A percentile compares a stretch with the other conserved stretches of the same genome.
Conservation (phyloP, 2,888 invertebrate species). For the Microctonus aethiopoides region DNA sequence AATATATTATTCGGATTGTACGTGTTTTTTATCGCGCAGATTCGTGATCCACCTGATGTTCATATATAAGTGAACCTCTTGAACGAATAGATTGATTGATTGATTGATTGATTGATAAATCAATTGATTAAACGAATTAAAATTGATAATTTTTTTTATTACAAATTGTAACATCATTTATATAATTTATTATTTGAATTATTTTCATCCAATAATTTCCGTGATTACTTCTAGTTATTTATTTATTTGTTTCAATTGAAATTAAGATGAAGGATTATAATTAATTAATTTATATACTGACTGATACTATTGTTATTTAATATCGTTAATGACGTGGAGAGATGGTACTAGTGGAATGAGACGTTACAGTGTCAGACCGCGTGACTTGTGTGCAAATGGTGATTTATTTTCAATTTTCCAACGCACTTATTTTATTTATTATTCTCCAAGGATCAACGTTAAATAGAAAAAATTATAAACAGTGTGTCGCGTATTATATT, state of each 20-base stretch:
- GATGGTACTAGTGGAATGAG: not conserved
- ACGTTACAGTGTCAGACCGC: constrained; percentile 5
- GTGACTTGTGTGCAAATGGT: constrained; percentile 1
- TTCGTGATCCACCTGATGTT: not conserved
- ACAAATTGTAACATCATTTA: not conserved
- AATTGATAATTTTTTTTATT: too few relatives aligned
- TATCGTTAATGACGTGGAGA: not conserved
- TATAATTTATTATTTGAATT: not conserved
- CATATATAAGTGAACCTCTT: not conserved
- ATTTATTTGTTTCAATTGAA: not conserved
- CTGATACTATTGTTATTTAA: not conserved
- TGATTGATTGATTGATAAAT: too few relatives aligned
- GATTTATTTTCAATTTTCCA: not conserved
- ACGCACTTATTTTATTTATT: not conserved
- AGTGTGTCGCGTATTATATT: not conserved
- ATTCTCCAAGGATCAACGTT: not conserved
- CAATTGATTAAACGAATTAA: too few relatives aligned
- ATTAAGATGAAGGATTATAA: not conserved
- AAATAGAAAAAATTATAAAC: not conserved
- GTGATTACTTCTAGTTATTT: not conserved
- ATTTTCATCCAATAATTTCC: not conserved
- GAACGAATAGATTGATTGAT: too few relatives aligned
- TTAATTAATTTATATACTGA: not conserved
- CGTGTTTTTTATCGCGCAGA: not conserved
- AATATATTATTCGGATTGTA: not conserved